These are phyloP conservation scores for Dorcus hopei DNA, from an alignment of 2,888 invertebrate genomes.

Conservation along the genomic window DNA sequence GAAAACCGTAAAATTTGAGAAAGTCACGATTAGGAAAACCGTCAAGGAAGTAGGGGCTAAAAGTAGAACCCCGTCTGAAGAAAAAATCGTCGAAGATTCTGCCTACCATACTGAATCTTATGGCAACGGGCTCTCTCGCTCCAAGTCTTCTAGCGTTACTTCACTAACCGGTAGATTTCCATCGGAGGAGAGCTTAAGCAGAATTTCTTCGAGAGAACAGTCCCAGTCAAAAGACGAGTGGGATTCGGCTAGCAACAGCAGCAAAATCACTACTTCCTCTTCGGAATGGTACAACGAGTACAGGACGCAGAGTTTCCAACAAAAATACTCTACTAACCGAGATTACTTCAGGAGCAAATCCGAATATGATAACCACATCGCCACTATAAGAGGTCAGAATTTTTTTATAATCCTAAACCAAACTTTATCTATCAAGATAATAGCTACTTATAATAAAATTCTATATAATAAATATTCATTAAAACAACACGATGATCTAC, in stretches of 20 bases:
- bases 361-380: constrained; percentile 84
- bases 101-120: constrained; percentile 58
- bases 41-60: constrained; percentile 53
- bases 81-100: constrained; percentile 54
- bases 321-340: constrained; percentile 63
- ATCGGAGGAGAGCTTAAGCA: constrained; percentile 55
- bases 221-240: constrained; percentile 45
- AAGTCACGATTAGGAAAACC: constrained; percentile 64
- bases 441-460: background rate
- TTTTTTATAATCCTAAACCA: background rate
- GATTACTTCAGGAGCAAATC: constrained; percentile 75
- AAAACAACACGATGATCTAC: background rate
- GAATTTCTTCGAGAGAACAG: constrained; percentile 43
- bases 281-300: constrained; percentile 61
- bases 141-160: constrained; percentile 54
- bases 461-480: background rate
- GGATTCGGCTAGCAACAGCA: constrained; percentile 47
- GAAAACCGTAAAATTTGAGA: constrained; percentile 70
- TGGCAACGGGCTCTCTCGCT: constrained; percentile 44
- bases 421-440: background rate
- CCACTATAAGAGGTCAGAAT: constrained; percentile 75
- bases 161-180: constrained; percentile 53
- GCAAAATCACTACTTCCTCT: constrained; percentile 43
- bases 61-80: constrained; percentile 57
- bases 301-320: constrained; percentile 59